Percentiles rank a stretch among this genome's conserved stretches.
These are phyloP conservation scores for Platysternon megacephalum DNA, from an alignment of 2,113 vertebrate genomes.

Conservation along the genomic window DNA sequence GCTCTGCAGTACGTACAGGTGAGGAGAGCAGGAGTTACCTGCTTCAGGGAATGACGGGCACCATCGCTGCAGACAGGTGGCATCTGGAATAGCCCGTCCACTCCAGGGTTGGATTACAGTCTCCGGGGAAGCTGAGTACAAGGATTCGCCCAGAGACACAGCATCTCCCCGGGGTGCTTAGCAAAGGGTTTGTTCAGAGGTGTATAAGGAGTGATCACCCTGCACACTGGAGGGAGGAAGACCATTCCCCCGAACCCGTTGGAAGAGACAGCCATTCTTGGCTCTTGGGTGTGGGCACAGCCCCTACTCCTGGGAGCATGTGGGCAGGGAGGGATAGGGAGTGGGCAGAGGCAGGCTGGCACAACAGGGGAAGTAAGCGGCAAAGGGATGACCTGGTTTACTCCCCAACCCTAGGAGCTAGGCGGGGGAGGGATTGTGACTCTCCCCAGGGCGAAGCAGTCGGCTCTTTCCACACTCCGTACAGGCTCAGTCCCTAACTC, in stretches of 20 bases:
- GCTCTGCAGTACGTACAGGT: slow-evolving; percentile 96
- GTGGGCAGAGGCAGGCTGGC: background rate
- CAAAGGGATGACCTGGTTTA: background rate
- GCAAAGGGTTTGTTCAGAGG: background rate
- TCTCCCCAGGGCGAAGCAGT: background rate
- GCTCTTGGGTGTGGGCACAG: background rate
- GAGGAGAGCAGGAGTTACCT: slow-evolving; percentile 7
- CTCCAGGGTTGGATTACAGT: background rate
- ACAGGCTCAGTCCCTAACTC: background rate
- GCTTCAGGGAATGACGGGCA: background rate
- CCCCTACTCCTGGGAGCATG: background rate
- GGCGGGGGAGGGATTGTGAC: too few relatives aligned
- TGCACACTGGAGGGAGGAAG: background rate
- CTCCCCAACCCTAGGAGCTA: too few relatives aligned
- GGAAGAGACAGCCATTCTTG: background rate
- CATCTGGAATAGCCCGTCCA: background rate
- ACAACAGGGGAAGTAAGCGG: background rate
- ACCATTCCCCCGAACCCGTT: background rate
- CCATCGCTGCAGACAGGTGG: background rate
- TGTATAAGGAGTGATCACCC: background rate
- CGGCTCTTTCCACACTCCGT: background rate
- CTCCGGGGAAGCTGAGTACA: too few relatives aligned
- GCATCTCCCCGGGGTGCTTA: background rate
- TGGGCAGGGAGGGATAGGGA: background rate
- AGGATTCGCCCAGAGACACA: background rate